Percentiles rank a stretch among this genome's conserved stretches.
These are phyloP conservation scores for Motacilla tschutschensis DNA, from an alignment of 2,113 vertebrate genomes.

Conservation along the genomic window DNA sequence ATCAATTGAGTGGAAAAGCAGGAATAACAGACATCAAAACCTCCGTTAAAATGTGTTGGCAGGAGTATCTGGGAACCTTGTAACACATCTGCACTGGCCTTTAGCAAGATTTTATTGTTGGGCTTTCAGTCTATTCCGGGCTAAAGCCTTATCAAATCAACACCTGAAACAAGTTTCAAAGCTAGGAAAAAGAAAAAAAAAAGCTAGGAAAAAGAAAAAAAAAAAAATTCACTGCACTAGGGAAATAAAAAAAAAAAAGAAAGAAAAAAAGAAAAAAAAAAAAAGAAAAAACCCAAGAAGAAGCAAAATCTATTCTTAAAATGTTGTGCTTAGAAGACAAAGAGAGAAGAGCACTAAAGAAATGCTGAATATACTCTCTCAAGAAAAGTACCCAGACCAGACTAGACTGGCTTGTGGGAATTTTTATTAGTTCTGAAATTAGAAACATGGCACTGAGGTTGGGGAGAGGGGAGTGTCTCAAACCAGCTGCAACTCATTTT, in stretches of 20 bases:
- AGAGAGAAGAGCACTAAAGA: neutral
- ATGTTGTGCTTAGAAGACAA: neutral
- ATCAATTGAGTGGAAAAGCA: neutral
- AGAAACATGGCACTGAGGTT: constrained; percentile 28
- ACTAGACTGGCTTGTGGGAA: neutral
- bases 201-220: neutral
- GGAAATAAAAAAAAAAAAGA: fast-evolving
- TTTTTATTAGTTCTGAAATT: constrained; percentile 41
- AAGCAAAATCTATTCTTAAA: neutral
- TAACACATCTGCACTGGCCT: neutral
- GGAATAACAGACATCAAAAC: neutral
- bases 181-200: too few species aligned
- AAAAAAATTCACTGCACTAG: fast-evolving
- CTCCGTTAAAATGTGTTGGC: neutral
- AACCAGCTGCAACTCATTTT: constrained; percentile 59
- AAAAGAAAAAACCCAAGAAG: fast-evolving
- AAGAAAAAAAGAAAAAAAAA: too few species aligned
- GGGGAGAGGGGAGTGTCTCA: constrained; percentile 27
- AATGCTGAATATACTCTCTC: neutral
- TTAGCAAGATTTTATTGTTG: neutral
- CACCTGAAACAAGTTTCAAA: neutral
- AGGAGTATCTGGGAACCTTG: neutral
- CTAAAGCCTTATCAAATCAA: neutral
- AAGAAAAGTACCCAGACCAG: neutral
- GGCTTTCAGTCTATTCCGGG: neutral